phyloP scores from a whole-genome alignment of 2,113 vertebrate species.

The Climacteris rufus region DNA sequence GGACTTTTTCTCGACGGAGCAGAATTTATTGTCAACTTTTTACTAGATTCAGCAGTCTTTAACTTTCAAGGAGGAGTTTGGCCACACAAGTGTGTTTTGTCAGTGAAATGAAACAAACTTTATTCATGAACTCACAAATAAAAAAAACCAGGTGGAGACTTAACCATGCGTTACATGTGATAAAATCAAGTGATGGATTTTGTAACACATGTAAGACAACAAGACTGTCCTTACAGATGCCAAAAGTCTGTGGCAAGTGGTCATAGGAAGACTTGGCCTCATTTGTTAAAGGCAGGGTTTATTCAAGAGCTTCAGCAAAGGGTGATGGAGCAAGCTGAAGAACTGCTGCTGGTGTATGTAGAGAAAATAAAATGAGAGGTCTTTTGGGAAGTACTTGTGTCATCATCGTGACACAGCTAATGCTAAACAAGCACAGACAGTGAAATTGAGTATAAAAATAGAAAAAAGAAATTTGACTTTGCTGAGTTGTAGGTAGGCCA shows the following conservation, averaged over 20 bases:
- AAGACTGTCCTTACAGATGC: background rate
- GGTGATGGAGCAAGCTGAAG: background rate
- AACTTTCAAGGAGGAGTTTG: background rate
- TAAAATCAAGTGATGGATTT: background rate
- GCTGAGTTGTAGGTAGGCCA: background rate
- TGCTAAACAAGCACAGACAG: background rate
- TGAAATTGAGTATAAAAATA: background rate
- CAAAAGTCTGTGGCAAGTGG: background rate
- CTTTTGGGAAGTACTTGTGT: background rate
- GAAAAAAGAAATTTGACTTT: background rate
- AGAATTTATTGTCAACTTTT: conserved; percentile 12
- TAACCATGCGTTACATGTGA: rapidly evolving
- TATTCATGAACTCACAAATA: background rate
- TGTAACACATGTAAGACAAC: background rate
- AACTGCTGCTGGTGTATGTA: background rate
- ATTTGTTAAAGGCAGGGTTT: background rate
- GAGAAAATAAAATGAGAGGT: background rate
- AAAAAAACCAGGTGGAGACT: background rate
- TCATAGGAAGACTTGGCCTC: background rate
- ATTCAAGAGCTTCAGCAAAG: background rate
- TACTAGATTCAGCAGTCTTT: conserved; percentile 6
- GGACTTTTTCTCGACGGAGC: background rate
- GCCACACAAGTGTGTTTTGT: background rate
- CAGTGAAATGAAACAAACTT: background rate
- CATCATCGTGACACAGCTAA: background rate